A percentile compares a stretch with the other conserved stretches of the same genome.
phyloP scores from a whole-genome alignment of 2,888 invertebrate genomes.

The Petrolisthes manimaculis region DNA sequence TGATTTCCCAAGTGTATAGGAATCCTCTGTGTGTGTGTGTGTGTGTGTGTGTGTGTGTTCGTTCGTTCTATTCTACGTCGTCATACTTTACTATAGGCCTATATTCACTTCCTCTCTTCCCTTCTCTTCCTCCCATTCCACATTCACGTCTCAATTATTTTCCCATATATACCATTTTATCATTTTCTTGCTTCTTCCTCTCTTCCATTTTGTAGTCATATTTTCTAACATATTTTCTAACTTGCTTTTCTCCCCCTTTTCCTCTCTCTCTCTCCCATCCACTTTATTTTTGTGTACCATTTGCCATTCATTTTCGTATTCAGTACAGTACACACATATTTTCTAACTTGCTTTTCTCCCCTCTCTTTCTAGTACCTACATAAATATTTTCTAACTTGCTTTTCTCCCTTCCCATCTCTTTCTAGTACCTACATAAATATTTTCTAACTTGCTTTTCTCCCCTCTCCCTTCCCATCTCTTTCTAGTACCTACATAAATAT shows the following conservation, averaged over 20 bases:
- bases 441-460: slow-evolving; percentile 5
- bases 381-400: background rate
- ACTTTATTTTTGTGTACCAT: background rate
- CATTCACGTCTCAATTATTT: background rate
- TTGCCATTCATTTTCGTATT: background rate
- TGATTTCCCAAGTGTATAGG: background rate
- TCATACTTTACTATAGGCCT: background rate
- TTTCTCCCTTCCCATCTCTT: background rate
- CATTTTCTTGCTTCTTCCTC: background rate
- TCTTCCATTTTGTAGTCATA: no score
- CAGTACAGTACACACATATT: background rate
- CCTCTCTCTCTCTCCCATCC: no score
- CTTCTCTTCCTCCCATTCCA: background rate
- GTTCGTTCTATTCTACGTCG: background rate
- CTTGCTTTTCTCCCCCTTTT: background rate
- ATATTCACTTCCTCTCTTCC: background rate
- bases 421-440: no score
- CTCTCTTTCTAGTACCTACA: background rate
- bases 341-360: background rate
- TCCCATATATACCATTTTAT: background rate
- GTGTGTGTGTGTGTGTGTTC: no score
- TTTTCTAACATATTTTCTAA: background rate
- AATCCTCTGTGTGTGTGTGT: no score
- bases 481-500: no score
- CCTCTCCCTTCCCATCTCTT: background rate